Evolutionary conservation across 2,888 invertebrate species (phyloP), one percentile per base, ranked within the genome.

Genomic region (Psylliodes chrysocephalus): DNA sequence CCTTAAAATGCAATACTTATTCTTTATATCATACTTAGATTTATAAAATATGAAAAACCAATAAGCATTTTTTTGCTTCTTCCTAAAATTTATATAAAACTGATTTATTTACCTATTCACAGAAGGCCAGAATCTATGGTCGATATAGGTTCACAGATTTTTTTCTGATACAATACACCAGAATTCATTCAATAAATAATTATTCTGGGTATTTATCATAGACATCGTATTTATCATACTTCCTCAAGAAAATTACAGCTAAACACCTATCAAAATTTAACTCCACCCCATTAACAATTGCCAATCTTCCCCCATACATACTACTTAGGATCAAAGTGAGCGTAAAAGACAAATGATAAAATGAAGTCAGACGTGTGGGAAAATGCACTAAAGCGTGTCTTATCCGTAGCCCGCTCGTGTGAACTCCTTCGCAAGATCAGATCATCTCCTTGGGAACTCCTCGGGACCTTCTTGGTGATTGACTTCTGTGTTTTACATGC

Each of bases 311-410:
- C 22, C 35, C 25, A 6, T 46, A 8, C 22, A 46, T 38, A 30
- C 40, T 40, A 59, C 59, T 55, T 55, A 49, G 40, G 49, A 7
- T 61, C 42, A 61, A 52, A 65, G 59, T 46, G 30, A 62, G 61
- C 47, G 59, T 62, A 61, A 66, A 66, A 68, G 62, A 62, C 51
- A 49, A 49, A 49, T 28, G 47, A 17, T 25, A 14, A 65, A 70
- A 68, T 66, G 67, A 65, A 60, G 65, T 46, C 15, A 49, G 55
- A 55, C 51, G 62, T 73, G 76, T 74, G 74, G 75, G 76, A 75
- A 75, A 64, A 71, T 74, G 65, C 75, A 64, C 30, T 64, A 64
- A 68, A 70, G 73, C 73, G 71, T 74, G 61, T 67, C 69, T 59
- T 54, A 60, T 49, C 54, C 53, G 51, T 42, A 53, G 38, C 68